These are phyloP conservation scores for Shinisaurus crocodilurus DNA, from an alignment of 2,113 vertebrate species.

Conservation along the genomic window DNA sequence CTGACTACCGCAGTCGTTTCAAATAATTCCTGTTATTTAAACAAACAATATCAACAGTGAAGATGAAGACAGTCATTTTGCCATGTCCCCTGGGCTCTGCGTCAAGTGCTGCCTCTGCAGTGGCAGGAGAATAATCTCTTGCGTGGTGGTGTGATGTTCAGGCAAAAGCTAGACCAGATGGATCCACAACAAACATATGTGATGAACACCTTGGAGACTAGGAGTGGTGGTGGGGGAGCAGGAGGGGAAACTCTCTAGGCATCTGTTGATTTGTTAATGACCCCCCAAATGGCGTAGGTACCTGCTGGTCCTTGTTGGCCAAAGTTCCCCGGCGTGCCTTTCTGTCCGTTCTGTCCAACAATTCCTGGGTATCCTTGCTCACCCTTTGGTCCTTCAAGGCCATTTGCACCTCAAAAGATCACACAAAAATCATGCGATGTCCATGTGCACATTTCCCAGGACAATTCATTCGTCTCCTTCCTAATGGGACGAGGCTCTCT, in stretches of 20 bases:
- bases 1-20: neutral
- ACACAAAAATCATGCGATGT: constrained; percentile 9
- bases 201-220: no score
- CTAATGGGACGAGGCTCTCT: neutral
- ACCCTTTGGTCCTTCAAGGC: constrained; percentile 79
- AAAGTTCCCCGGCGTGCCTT: constrained; percentile 82
- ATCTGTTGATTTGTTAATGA: neutral
- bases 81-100: neutral
- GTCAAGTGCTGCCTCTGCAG: neutral
- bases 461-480: neutral
- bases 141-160: no score
- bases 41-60: neutral
- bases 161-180: no score
- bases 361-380: constrained; percentile 82
- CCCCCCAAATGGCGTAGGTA: constrained; percentile 51
- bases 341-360: constrained; percentile 80
- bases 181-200: no score
- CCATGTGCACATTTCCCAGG: neutral
- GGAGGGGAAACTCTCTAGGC: neutral
- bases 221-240: no score
- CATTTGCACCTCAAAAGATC: constrained; percentile 79
- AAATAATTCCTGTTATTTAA: neutral
- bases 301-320: constrained; percentile 86
- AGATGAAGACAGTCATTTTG: neutral
- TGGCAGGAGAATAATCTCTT: neutral